These are phyloP conservation scores for Dromius quadrimaculatus DNA, from an alignment of 2,888 invertebrate genomes.

Conservation along the genomic window DNA sequence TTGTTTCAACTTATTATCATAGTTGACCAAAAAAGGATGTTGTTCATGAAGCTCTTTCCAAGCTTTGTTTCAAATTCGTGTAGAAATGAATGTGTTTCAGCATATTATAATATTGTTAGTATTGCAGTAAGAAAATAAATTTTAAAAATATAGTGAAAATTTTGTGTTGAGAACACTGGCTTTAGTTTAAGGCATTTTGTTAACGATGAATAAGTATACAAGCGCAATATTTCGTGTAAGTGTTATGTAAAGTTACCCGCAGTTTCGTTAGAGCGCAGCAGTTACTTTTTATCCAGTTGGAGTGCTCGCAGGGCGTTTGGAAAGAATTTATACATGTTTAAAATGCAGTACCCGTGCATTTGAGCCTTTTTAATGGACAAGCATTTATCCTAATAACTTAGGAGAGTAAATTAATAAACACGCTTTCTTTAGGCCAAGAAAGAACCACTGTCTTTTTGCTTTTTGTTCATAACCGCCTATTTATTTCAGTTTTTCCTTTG, in stretches of 20 bases:
- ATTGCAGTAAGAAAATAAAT: no score
- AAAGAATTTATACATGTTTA: constrained; percentile 40
- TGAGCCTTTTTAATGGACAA: constrained; percentile 42
- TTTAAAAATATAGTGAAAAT: no score
- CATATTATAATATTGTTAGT: no score
- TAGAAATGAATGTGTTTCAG: no score
- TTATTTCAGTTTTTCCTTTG: constrained; percentile 44
- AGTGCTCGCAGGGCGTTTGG: neutral
- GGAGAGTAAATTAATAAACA: constrained; percentile 50
- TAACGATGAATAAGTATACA: constrained; percentile 16
- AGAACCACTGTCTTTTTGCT: constrained; percentile 35
- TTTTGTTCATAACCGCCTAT: constrained; percentile 43
- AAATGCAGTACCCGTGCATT: constrained; percentile 13
- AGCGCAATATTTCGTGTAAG: constrained; percentile 18
- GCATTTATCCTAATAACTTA: constrained; percentile 50
- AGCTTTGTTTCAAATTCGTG: no score
- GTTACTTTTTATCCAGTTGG: constrained; percentile 11
- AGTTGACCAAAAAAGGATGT: neutral
- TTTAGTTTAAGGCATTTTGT: no score
- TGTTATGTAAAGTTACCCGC: neutral
- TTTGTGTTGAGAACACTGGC: no score
- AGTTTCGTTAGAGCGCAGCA: neutral
- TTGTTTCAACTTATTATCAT: neutral
- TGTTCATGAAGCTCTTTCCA: no score
- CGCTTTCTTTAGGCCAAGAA: constrained; percentile 38